Conservation (phyloP, 2,113 vertebrate genomes). For the Tetrao urogallus region DNA sequence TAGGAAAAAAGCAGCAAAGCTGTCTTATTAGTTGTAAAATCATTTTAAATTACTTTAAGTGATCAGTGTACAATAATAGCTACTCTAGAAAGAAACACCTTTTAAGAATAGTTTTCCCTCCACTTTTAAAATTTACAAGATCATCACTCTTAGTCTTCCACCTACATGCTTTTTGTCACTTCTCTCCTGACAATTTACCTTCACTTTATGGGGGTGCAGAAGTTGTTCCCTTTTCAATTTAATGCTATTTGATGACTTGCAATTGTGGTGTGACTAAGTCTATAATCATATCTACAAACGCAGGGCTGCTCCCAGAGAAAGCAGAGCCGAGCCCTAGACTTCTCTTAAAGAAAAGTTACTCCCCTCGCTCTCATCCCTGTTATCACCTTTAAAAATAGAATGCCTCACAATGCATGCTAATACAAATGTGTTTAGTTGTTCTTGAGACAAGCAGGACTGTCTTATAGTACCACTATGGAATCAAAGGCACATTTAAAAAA, state of each 20-base stretch:
- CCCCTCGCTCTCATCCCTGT: neutral
- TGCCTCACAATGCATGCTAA: neutral
- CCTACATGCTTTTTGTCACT: neutral
- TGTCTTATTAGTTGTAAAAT: neutral
- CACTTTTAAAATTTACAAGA: constrained; percentile 19
- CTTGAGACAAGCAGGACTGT: neutral
- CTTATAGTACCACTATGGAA: neutral
- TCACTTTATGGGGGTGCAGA: constrained; percentile 21
- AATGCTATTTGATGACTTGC: constrained; percentile 31
- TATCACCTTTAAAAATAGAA: neutral
- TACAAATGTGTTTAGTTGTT: neutral
- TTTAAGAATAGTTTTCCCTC: constrained; percentile 23
- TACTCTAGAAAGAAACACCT: constrained; percentile 11
- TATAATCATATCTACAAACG: neutral
- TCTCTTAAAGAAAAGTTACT: neutral
- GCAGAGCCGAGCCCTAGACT: neutral
- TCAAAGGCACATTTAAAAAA: neutral
- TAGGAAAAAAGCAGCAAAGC: neutral
- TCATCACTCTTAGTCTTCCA: neutral
- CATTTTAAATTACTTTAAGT: constrained; percentile 30
- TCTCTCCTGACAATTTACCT: neutral
- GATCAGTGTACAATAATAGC: neutral
- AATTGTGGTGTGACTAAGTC: constrained; percentile 22
- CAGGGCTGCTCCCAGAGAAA: neutral
- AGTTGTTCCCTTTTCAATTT: constrained; percentile 18